phyloP scores from a whole-genome alignment of 1,140 invertebrate genomes.

The Chionoecetes opilio region DNA sequence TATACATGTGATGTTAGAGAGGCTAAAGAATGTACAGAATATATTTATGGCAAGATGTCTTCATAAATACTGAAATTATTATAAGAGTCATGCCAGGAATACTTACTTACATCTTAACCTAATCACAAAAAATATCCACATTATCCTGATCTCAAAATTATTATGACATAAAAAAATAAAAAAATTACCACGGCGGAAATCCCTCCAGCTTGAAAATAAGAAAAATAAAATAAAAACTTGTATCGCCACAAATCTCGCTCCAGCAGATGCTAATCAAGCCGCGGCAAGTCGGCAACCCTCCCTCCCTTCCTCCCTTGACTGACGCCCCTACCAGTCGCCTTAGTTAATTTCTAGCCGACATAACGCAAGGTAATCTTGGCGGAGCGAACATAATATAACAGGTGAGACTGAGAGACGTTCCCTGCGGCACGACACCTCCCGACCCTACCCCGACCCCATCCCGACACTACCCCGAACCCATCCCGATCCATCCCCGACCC shows the following conservation, averaged over 20 bases:
- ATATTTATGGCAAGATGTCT: background rate
- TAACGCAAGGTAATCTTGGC: background rate
- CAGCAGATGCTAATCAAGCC: background rate
- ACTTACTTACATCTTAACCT: background rate
- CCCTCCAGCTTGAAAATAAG: too few relatives aligned
- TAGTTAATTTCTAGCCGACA: conserved; percentile 30
- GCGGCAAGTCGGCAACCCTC: background rate
- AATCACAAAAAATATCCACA: background rate
- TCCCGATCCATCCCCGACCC: too few relatives aligned
- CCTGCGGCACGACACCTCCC: background rate
- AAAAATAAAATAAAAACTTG: background rate
- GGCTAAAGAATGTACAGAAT: background rate
- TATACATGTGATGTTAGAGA: too few relatives aligned
- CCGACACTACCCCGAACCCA: background rate
- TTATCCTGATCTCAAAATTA: background rate
- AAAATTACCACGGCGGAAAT: background rate
- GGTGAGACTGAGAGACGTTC: background rate
- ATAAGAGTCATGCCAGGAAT: background rate
- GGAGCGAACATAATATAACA: conserved; percentile 1
- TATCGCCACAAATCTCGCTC: background rate
- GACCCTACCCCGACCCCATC: background rate
- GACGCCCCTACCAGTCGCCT: background rate
- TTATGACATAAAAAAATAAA: too few relatives aligned
- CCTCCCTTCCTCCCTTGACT: background rate
- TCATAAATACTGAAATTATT: background rate